Percentiles rank a stretch among this genome's conserved stretches.
Evolutionary conservation across 2,113 vertebrate species (phyloP).

Genomic region (Dinomys branickii): DNA sequence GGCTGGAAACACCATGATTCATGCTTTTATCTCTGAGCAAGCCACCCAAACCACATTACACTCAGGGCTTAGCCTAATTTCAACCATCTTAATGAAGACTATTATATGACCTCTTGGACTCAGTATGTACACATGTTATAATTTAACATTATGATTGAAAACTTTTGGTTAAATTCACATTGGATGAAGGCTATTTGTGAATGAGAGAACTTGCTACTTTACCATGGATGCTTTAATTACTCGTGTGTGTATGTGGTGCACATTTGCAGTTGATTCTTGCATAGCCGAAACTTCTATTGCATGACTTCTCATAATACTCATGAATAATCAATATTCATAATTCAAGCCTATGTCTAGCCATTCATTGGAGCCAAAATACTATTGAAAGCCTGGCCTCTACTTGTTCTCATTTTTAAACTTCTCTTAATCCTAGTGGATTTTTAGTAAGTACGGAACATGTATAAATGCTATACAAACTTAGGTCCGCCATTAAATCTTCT

Average conservation of each 20-base stretch:
- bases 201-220: not conserved
- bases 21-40: slow-evolving; percentile 43
- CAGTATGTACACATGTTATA: not conserved
- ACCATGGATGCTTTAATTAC: not conserved
- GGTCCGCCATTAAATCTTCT: not conserved
- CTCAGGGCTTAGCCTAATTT: not conserved
- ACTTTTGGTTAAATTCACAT: not conserved
- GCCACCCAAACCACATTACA: not conserved
- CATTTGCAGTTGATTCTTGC: not conserved
- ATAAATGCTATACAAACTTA: not conserved
- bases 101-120: not conserved
- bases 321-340: not conserved
- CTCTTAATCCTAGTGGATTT: slow-evolving; percentile 16
- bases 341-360: not conserved
- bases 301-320: slow-evolving; percentile 10
- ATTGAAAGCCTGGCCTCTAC: not conserved
- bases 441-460: not conserved
- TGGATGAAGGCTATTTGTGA: not conserved
- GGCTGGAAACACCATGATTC: slow-evolving; percentile 51
- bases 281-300: not conserved
- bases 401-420: not conserved
- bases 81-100: not conserved
- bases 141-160: not conserved
- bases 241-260: not conserved
- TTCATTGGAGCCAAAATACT: not conserved